phyloP scores from a whole-genome alignment of 2,113 vertebrate genomes.

The Hydropotes inermis region DNA sequence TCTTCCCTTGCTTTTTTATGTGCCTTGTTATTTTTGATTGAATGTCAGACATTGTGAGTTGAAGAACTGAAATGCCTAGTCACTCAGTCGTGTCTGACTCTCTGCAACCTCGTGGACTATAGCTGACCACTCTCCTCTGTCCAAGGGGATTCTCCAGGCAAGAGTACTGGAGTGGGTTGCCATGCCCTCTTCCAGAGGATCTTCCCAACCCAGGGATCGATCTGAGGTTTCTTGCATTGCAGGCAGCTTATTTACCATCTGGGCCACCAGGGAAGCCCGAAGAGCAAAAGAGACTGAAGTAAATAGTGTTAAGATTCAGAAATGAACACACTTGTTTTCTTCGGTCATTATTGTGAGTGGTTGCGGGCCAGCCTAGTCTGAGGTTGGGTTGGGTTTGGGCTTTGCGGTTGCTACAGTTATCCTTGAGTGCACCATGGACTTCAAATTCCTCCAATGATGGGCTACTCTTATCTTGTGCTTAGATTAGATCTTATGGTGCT shows the following conservation, averaged over 20 bases:
- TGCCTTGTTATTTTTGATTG: constrained; percentile 33
- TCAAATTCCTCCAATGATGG: not conserved
- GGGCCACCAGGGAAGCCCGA: not conserved
- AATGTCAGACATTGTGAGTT: not conserved
- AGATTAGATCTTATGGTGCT: not conserved
- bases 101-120: not conserved
- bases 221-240: not conserved
- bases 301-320: not conserved
- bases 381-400: not conserved
- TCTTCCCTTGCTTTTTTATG: not conserved
- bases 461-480: not conserved
- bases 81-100: not conserved
- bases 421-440: not conserved
- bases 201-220: not conserved
- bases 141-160: not conserved
- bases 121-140: not conserved
- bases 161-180: not conserved
- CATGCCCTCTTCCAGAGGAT: not conserved
- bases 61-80: not conserved
- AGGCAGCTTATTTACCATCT: not conserved
- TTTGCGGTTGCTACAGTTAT: not conserved
- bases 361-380: not conserved
- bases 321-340: not conserved
- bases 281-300: not conserved
- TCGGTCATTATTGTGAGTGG: not conserved